These are phyloP conservation scores for Lampris incognitus DNA, from an alignment of 2,113 vertebrate genomes.

Conservation along the genomic window DNA sequence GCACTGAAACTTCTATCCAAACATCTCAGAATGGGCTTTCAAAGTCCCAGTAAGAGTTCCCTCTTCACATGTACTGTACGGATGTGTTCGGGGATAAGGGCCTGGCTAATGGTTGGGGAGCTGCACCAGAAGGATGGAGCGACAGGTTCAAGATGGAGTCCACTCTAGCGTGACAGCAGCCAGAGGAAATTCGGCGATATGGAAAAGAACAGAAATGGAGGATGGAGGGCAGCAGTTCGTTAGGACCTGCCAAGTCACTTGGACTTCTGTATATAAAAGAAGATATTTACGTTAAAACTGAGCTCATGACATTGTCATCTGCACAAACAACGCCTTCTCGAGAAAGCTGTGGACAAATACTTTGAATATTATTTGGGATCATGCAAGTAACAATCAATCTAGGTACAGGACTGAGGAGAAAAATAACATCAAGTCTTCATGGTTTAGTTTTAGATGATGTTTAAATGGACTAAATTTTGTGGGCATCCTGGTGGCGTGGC, in stretches of 20 bases:
- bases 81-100: constrained; percentile 62
- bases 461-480: too few relatives aligned
- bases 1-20: constrained; percentile 16
- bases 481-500: too few relatives aligned
- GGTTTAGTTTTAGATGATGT: too few relatives aligned
- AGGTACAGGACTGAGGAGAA: too few relatives aligned
- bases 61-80: constrained; percentile 39
- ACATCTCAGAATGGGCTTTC: constrained; percentile 45
- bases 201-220: constrained; percentile 37
- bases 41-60: constrained; percentile 53
- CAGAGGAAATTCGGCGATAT: constrained; percentile 48
- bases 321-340: constrained; percentile 54
- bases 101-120: constrained; percentile 54
- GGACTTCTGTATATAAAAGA: constrained; percentile 46
- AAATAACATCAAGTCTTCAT: too few relatives aligned
- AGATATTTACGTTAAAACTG: constrained; percentile 43
- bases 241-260: constrained; percentile 62
- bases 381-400: too few relatives aligned
- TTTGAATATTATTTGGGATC: too few relatives aligned
- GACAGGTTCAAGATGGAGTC: constrained; percentile 60
- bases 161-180: constrained; percentile 69
- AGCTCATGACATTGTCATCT: constrained; percentile 57
- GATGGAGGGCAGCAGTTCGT: constrained; percentile 58
- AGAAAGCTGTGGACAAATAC: constrained; percentile 17
- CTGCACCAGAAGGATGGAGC: constrained; percentile 52